Conservation (phyloP, 2,888 invertebrate genomes). For the Apocheima hispidaria region DNA sequence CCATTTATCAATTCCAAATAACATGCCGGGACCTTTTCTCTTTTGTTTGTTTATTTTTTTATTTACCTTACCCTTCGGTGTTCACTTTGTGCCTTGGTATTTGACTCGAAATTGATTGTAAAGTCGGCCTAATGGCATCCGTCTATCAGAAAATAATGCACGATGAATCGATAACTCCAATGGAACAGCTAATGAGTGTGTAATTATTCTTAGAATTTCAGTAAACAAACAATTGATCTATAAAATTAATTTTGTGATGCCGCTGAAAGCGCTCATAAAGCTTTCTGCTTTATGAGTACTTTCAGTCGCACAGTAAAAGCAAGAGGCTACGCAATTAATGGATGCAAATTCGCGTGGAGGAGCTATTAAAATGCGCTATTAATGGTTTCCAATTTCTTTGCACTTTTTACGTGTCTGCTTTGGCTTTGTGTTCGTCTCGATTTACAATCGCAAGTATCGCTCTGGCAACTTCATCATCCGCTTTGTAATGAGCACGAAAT, state of each 20-base stretch:
- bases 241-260: slow-evolving; percentile 51
- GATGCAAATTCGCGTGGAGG: slow-evolving; percentile 71
- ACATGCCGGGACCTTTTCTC: slow-evolving; percentile 83
- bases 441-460: slow-evolving; percentile 65
- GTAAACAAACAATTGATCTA: slow-evolving; percentile 50
- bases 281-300: slow-evolving; percentile 54
- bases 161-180: slow-evolving; percentile 78
- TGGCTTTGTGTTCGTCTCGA: slow-evolving; percentile 68
- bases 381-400: slow-evolving; percentile 73
- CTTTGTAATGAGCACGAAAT: slow-evolving; percentile 49
- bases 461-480: slow-evolving; percentile 57
- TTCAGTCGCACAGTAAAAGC: slow-evolving; percentile 63
- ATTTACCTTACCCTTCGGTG: slow-evolving; percentile 81
- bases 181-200: slow-evolving; percentile 71
- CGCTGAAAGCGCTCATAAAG: slow-evolving; percentile 55
- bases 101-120: slow-evolving; percentile 83
- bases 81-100: slow-evolving; percentile 74
- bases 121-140: slow-evolving; percentile 78
- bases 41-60: slow-evolving; percentile 83
- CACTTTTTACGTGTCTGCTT: slow-evolving; percentile 60
- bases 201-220: slow-evolving; percentile 53
- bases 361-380: slow-evolving; percentile 70
- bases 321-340: slow-evolving; percentile 66
- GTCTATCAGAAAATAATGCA: slow-evolving; percentile 67
- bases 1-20: slow-evolving; percentile 86